Percentiles rank a stretch among this genome's conserved stretches.
Evolutionary conservation across 2,113 vertebrate species (phyloP).

Genomic region (Atherinomorus stipes): DNA sequence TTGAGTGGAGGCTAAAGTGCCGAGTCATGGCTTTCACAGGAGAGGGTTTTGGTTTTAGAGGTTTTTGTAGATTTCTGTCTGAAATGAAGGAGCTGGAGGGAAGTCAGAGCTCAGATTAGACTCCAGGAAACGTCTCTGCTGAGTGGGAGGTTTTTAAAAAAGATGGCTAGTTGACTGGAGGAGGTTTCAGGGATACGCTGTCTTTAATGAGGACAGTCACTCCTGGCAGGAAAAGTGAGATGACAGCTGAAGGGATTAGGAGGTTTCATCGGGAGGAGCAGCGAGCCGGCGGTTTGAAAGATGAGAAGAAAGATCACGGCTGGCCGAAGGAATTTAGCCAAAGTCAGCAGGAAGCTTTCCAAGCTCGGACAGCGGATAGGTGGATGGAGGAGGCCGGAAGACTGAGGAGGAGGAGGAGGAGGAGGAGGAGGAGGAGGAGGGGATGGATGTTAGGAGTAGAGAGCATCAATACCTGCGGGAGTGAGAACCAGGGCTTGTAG

Average conservation of each 20-base stretch:
- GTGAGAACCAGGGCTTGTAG: conserved; percentile 95
- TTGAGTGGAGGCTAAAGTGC: neutral
- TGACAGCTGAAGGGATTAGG: neutral
- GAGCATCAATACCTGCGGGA: conserved; percentile 95
- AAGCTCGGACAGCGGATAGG: neutral
- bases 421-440: conserved; percentile 20
- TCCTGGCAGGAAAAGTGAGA: neutral
- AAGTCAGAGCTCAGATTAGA: no score
- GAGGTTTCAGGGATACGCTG: neutral
- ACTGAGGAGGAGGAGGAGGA: conserved; percentile 10
- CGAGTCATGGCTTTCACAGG: no score
- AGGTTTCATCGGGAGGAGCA: neutral
- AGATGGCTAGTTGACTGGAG: neutral
- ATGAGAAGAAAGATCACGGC: neutral
- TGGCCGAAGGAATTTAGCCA: neutral
- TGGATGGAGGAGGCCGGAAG: neutral
- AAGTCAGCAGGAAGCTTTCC: conserved; percentile 31
- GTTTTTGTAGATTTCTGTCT: no score
- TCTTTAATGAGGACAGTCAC: neutral
- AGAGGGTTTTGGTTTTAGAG: no score
- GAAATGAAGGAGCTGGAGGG: no score
- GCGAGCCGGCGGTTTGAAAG: neutral
- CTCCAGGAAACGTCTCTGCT: neutral
- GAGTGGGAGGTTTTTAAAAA: neutral
- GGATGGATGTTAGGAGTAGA: conserved; percentile 84